phyloP scores from a whole-genome alignment of 2,888 invertebrate genomes.

The Euclidia mi region DNA sequence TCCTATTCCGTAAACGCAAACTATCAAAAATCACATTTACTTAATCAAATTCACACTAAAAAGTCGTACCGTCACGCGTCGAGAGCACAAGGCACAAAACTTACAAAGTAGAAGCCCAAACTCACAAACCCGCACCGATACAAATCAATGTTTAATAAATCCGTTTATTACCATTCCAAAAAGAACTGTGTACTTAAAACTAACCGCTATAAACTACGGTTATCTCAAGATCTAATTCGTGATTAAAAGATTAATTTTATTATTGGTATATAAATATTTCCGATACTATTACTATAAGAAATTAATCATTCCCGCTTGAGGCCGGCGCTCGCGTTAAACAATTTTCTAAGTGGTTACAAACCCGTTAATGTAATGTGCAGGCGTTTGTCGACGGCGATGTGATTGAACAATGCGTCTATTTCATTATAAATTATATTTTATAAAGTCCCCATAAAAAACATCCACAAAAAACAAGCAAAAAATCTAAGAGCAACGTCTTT shows the following conservation, averaged over 20 bases:
- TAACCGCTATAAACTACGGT: conserved; percentile 24
- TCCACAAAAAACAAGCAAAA: too few relatives aligned
- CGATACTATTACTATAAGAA: conserved; percentile 65
- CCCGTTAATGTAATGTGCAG: conserved; percentile 62
- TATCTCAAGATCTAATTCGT: conserved; percentile 24
- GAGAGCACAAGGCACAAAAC: too few relatives aligned
- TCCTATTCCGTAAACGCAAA: too few relatives aligned
- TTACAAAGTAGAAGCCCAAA: neutral
- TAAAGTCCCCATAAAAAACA: too few relatives aligned
- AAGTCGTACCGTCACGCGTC: neutral
- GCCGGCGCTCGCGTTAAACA: conserved; percentile 62
- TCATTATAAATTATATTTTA: neutral
- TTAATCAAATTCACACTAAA: neutral
- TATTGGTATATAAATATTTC: conserved; percentile 44
- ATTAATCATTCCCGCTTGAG: conserved; percentile 69
- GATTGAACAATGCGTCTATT: conserved; percentile 20
- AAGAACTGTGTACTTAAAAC: conserved; percentile 20
- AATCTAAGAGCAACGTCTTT: too few relatives aligned
- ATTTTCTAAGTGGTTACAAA: conserved; percentile 64
- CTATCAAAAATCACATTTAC: too few relatives aligned
- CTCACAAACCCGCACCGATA: neutral
- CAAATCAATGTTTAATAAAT: conserved; percentile 19
- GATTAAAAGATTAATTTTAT: conserved; percentile 52
- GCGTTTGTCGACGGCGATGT: conserved; percentile 58
- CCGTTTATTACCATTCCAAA: conserved; percentile 16